Conservation (phyloP, 2,888 invertebrate genomes). For the Metalampra italica region DNA sequence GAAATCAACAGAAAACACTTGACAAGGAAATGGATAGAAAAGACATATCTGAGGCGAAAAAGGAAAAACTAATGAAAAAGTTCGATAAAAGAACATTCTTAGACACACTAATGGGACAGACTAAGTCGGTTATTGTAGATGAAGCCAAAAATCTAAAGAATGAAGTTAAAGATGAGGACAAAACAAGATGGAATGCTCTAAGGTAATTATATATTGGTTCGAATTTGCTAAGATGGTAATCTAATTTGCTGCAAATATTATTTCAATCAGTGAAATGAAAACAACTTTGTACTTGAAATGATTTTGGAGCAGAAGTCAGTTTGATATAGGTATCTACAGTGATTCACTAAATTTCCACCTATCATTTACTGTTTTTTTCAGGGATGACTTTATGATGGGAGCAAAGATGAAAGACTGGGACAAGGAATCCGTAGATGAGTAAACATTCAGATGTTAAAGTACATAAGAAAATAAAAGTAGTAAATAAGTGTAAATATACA, state of each 20-base stretch:
- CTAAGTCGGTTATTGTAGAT: conserved; percentile 76
- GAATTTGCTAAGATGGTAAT: neutral
- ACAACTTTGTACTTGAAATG: too few relatives aligned
- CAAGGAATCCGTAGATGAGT: conserved; percentile 80
- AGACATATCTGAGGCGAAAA: conserved; percentile 86
- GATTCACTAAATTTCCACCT: too few relatives aligned
- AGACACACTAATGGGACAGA: conserved; percentile 86
- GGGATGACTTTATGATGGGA: conserved; percentile 94
- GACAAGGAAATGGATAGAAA: conserved; percentile 83
- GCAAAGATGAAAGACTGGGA: conserved; percentile 96
- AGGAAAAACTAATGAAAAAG: conserved; percentile 86
- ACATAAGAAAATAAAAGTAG: too few relatives aligned
- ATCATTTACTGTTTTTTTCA: conserved; percentile 73
- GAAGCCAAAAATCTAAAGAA: conserved; percentile 58
- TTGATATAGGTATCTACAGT: too few relatives aligned
- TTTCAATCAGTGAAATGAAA: too few relatives aligned
- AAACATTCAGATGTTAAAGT: too few relatives aligned
- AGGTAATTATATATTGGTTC: too few relatives aligned
- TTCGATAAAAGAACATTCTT: conserved; percentile 87
- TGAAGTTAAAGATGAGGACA: conserved; percentile 56
- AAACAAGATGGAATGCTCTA: conserved; percentile 81
- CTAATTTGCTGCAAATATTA: neutral
- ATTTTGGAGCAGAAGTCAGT: too few relatives aligned
- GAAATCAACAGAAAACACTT: conserved; percentile 88
- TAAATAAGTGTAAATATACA: conserved; percentile 11